Conservation (phyloP, 2,797 vertebrate genomes). For the Manis javanica region DNA sequence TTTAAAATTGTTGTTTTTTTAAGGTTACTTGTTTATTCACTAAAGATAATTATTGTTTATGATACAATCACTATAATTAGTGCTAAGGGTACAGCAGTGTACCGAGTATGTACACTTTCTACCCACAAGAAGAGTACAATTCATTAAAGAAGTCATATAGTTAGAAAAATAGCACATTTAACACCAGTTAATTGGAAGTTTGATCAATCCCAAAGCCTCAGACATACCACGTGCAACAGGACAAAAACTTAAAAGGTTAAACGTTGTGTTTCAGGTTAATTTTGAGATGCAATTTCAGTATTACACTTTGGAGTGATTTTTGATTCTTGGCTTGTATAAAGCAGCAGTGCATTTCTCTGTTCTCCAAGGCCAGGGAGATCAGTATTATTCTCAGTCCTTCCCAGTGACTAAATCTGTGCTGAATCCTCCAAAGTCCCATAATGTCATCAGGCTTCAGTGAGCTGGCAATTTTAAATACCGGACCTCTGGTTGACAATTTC, state of each 20-base stretch:
- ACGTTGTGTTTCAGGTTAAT: neutral
- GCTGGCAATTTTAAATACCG: neutral
- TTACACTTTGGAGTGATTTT: neutral
- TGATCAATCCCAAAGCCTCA: neutral
- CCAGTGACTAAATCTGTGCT: neutral
- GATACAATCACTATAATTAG: neutral
- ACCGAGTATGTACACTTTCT: neutral
- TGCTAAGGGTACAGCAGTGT: neutral
- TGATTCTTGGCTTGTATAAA: neutral
- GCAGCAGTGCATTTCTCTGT: neutral
- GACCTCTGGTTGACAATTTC: too few relatives aligned
- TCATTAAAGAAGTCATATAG: neutral
- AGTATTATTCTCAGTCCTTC: neutral
- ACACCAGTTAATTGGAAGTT: neutral
- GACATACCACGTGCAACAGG: neutral
- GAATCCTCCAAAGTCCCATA: neutral
- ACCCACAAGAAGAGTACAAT: fast-evolving
- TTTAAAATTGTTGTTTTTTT: neutral
- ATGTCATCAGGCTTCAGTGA: neutral
- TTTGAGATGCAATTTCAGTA: neutral
- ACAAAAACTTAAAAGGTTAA: neutral
- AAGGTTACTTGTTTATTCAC: neutral
- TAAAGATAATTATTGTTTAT: neutral
- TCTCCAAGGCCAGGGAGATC: neutral
- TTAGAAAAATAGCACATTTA: neutral